Percentiles rank a stretch among this genome's conserved stretches.
Evolutionary conservation across 2,113 vertebrate genomes (phyloP).

Genomic region (Trichechus manatus): DNA sequence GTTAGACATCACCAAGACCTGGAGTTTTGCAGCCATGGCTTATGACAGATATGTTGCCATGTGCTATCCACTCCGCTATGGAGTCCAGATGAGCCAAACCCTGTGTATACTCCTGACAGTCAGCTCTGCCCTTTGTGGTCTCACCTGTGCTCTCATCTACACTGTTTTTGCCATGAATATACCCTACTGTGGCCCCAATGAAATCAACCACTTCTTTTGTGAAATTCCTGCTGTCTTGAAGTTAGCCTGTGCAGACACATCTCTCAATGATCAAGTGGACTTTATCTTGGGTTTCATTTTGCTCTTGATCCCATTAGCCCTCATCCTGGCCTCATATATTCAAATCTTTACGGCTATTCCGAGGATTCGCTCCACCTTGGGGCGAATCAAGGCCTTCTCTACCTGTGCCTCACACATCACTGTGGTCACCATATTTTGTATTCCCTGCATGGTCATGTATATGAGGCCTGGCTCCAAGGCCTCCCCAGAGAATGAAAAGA

Average conservation of each 20-base stretch:
- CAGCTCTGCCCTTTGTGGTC: conserved; percentile 66
- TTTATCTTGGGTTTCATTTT: conserved; percentile 75
- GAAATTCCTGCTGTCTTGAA: conserved; percentile 77
- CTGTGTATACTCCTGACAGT: conserved; percentile 37
- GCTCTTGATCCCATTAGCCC: conserved; percentile 69
- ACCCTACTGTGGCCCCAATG: conserved; percentile 70
- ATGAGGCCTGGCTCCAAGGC: conserved; percentile 71
- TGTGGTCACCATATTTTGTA: conserved; percentile 74
- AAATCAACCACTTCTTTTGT: conserved; percentile 77
- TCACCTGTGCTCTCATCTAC: conserved; percentile 66
- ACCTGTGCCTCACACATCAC: conserved; percentile 72
- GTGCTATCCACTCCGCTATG: conserved; percentile 70
- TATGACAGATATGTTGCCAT: conserved; percentile 75
- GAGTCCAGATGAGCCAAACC: conserved; percentile 48
- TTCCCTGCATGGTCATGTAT: conserved; percentile 76
- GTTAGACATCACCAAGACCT: conserved; percentile 75
- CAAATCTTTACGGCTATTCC: conserved; percentile 56
- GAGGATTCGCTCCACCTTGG: conserved; percentile 63
- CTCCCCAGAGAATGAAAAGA: conserved; percentile 72
- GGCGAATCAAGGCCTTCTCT: conserved; percentile 53
- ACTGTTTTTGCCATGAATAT: conserved; percentile 74
- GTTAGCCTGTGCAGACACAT: conserved; percentile 74
- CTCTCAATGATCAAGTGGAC: conserved; percentile 73
- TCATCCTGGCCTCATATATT: conserved; percentile 74
- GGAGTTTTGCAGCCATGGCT: conserved; percentile 74